Conservation (phyloP, 2,113 vertebrate species). For the Daboia siamensis region DNA sequence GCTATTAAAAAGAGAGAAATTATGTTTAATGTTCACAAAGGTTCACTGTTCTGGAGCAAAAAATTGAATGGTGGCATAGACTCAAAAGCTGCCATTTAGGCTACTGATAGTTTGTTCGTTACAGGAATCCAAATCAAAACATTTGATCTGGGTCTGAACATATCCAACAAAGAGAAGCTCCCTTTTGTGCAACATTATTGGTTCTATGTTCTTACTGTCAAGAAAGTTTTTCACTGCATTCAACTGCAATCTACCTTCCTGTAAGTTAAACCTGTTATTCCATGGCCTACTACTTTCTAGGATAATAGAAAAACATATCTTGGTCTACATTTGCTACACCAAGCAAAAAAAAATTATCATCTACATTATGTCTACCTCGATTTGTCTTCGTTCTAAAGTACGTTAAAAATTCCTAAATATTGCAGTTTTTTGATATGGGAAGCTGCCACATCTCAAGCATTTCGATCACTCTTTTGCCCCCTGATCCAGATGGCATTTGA, state of each 20-base stretch:
- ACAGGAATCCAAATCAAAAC: neutral
- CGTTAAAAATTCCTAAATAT: neutral
- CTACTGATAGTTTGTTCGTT: neutral
- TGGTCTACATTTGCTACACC: neutral
- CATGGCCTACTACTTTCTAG: neutral
- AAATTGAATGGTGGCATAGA: neutral
- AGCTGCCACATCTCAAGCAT: neutral
- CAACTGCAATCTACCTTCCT: neutral
- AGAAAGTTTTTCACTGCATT: neutral
- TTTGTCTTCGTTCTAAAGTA: neutral
- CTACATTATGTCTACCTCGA: neutral
- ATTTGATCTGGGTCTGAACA: neutral
- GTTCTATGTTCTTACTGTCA: neutral
- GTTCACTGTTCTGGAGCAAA: fast-evolving
- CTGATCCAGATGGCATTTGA: neutral
- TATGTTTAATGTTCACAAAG: neutral
- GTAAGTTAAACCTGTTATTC: neutral
- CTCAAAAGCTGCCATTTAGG: neutral
- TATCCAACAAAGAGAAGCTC: neutral
- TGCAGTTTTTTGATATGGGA: neutral
- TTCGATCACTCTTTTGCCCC: neutral
- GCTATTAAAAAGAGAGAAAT: neutral
- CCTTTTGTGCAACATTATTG: neutral
- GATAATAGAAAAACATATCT: neutral
- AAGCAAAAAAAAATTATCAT: neutral